Percentiles rank a stretch among this genome's conserved stretches.
phyloP scores from a whole-genome alignment of 1,140 invertebrate genomes.

The Orussus abietinus region DNA sequence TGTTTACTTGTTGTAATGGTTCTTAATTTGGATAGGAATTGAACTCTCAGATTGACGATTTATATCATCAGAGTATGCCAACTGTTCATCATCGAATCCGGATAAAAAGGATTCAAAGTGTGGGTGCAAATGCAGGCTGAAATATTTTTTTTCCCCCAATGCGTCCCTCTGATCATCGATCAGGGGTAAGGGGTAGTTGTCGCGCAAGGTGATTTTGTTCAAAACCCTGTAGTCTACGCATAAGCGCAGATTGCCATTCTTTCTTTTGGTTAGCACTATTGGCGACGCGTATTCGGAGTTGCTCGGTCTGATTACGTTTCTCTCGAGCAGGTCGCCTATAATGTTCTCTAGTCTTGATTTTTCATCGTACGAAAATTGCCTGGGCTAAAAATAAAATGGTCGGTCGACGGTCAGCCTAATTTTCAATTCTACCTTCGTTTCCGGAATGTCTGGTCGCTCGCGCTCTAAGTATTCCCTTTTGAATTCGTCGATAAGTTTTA shows the following conservation, averaged over 20 bases:
- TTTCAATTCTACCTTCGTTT: conserved; percentile 12
- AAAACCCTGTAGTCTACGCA: conserved; percentile 29
- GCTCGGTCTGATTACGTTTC: conserved; percentile 37
- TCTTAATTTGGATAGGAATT: too few species aligned
- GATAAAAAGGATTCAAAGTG: not conserved
- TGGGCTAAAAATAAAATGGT: conserved; percentile 29
- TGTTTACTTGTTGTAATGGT: too few species aligned
- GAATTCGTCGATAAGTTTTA: conserved; percentile 2
- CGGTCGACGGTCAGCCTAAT: conserved; percentile 27
- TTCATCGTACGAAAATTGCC: conserved; percentile 25
- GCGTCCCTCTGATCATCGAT: conserved; percentile 22
- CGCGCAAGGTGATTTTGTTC: conserved; percentile 29
- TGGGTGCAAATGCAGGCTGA: conserved; percentile 2
- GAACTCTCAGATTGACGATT: too few species aligned
- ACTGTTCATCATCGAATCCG: not conserved
- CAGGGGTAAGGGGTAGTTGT: too few species aligned
- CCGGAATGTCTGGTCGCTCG: not conserved
- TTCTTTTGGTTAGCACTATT: conserved; percentile 30
- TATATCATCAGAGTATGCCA: not conserved
- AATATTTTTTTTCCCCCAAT: conserved; percentile 2
- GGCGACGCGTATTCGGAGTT: conserved; percentile 31
- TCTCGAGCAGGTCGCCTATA: conserved; percentile 31
- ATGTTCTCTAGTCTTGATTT: conserved; percentile 28
- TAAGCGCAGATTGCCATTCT: conserved; percentile 17
- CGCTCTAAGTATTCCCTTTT: conserved; percentile 4